Evolutionary conservation across 2,113 vertebrate species (phyloP).

Genomic region (Gallinago media): DNA sequence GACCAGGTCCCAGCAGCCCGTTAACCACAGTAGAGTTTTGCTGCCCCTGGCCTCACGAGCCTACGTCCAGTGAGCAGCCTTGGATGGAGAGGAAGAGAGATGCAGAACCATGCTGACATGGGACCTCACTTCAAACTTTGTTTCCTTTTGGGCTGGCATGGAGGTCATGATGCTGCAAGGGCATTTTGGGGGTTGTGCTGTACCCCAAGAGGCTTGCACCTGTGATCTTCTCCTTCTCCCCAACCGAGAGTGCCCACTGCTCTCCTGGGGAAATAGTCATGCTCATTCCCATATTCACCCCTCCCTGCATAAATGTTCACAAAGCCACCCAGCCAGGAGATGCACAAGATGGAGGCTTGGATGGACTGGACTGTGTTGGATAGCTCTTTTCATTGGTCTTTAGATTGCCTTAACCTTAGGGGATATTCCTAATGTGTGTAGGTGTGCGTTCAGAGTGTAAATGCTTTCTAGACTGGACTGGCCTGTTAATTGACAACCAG

Average conservation of each 20-base stretch:
- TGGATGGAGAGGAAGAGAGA: neutral
- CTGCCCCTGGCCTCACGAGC: neutral
- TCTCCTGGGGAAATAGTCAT: neutral
- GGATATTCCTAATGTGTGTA: neutral
- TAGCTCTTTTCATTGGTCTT: neutral
- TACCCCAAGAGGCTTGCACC: neutral
- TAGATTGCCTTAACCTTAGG: neutral
- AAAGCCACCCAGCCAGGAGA: neutral
- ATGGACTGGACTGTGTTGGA: neutral
- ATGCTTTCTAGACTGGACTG: neutral
- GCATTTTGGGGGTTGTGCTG: neutral
- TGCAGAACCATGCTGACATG: neutral
- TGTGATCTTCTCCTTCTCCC: neutral
- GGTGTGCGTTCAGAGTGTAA: rapidly evolving
- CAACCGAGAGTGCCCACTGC: rapidly evolving
- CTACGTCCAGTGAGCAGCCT: neutral
- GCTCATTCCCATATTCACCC: neutral
- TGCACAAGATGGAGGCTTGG: neutral
- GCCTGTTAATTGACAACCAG: neutral
- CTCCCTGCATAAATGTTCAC: neutral
- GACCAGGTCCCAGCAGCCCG: neutral
- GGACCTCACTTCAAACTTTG: neutral
- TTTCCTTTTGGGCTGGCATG: neutral
- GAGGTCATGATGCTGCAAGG: neutral
- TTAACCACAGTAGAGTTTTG: rapidly evolving